These are phyloP conservation scores for Sipha maydis DNA, from an alignment of 2,888 invertebrate genomes.

Conservation along the genomic window DNA sequence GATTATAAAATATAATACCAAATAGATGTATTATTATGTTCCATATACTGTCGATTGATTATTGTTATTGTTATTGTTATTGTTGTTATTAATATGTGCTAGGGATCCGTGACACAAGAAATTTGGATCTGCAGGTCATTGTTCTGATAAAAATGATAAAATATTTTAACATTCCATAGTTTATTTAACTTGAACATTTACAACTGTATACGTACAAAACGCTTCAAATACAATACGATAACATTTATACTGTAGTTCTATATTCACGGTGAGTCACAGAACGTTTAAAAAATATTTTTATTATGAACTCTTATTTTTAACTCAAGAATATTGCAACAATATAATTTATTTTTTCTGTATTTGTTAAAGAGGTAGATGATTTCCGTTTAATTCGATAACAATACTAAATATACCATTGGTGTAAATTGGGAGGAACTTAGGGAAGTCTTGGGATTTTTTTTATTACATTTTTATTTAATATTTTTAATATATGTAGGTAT, in stretches of 20 bases:
- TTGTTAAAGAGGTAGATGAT: background rate
- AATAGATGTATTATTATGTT: background rate
- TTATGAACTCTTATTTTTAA: background rate
- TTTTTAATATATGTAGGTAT: no score
- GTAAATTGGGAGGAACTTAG: no score
- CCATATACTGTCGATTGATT: background rate
- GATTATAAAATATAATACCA: background rate
- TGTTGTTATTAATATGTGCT: background rate
- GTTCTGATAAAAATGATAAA: slow-evolving; percentile 24
- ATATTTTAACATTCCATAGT: slow-evolving; percentile 6
- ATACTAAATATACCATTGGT: no score
- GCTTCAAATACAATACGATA: background rate
- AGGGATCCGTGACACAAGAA: background rate
- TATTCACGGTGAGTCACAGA: background rate
- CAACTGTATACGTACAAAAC: background rate
- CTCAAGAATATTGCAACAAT: background rate
- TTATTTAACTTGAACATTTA: background rate
- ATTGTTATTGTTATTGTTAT: background rate
- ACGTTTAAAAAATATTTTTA: background rate
- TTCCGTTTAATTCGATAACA: no score
- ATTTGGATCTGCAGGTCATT: background rate
- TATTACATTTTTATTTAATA: no score
- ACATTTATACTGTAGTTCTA: background rate
- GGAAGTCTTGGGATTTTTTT: no score
- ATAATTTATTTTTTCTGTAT: background rate